phyloP scores from a whole-genome alignment of 1,140 invertebrate species.

The Sitophilus oryzae region DNA sequence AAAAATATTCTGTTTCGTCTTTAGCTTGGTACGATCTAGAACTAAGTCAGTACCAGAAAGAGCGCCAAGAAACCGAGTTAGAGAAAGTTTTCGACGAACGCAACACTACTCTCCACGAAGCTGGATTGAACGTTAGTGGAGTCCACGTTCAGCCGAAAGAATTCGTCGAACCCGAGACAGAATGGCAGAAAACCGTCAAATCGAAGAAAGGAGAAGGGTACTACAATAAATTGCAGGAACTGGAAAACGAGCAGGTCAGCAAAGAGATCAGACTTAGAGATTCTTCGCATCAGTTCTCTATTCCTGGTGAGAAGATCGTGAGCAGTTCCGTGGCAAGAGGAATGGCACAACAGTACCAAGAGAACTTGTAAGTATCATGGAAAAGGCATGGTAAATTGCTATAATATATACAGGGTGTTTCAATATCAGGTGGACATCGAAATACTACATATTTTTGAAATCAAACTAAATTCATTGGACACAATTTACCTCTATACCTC shows the following conservation, averaged over 20 bases:
- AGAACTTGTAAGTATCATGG: slow-evolving; percentile 75
- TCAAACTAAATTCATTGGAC: too few species aligned
- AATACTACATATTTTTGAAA: too few species aligned
- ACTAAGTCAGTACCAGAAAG: slow-evolving; percentile 75
- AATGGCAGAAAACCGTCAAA: slow-evolving; percentile 78
- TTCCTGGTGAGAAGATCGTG: slow-evolving; percentile 75
- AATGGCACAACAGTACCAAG: slow-evolving; percentile 80
- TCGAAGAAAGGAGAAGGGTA: slow-evolving; percentile 79
- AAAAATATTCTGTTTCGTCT: slow-evolving; percentile 29
- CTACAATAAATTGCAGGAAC: slow-evolving; percentile 72
- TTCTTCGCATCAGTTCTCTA: slow-evolving; percentile 72
- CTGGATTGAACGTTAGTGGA: slow-evolving; percentile 45
- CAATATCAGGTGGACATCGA: too few species aligned
- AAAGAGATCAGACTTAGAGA: slow-evolving; percentile 75
- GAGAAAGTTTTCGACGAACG: slow-evolving; percentile 84
- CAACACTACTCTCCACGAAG: slow-evolving; percentile 58
- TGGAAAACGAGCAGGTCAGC: slow-evolving; percentile 77
- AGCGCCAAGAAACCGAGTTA: slow-evolving; percentile 76
- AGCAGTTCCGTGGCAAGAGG: slow-evolving; percentile 71
- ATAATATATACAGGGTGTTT: neutral
- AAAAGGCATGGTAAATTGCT: too few species aligned
- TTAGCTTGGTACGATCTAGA: slow-evolving; percentile 90
- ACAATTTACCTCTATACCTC: too few species aligned
- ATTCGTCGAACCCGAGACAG: slow-evolving; percentile 67
- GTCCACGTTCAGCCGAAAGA: slow-evolving; percentile 56